phyloP scores from a whole-genome alignment of 2,888 invertebrate species.

The Auanema sp. region DNA sequence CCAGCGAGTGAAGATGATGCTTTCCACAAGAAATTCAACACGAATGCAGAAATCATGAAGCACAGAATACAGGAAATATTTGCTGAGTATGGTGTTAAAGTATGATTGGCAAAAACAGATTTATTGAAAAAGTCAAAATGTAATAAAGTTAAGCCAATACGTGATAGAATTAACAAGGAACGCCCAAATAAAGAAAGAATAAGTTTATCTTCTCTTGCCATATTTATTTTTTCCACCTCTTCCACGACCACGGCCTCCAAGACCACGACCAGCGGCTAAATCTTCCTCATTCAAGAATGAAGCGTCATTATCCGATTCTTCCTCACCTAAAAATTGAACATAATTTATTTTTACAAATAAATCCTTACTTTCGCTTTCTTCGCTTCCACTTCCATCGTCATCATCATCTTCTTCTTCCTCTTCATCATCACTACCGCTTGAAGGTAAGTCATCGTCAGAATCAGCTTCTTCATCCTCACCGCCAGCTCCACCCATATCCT shows the following conservation, averaged over 20 bases:
- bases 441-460: constrained; percentile 26
- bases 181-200: not conserved
- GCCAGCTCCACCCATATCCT: constrained; percentile 38
- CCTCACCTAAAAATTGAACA: constrained; percentile 3
- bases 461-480: constrained; percentile 30
- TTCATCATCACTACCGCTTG: constrained; percentile 23
- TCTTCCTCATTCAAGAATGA: constrained; percentile 43
- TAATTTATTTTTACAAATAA: not conserved
- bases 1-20: constrained; percentile 7
- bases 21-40: constrained; percentile 3
- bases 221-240: constrained; percentile 46
- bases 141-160: not conserved
- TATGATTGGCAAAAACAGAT: constrained; percentile 5
- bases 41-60: not conserved
- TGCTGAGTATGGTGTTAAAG: not conserved
- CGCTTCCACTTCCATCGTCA: constrained; percentile 20
- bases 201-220: constrained; percentile 36
- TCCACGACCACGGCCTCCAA: constrained; percentile 22
- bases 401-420: constrained; percentile 32
- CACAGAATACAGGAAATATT: constrained; percentile 3
- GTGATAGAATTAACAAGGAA: not conserved
- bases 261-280: constrained; percentile 43
- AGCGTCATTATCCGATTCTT: constrained; percentile 17
- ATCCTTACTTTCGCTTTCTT: constrained; percentile 16
- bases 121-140: constrained; percentile 1